Conservation (phyloP, 2,888 invertebrate genomes). For the Crioceris asparagi region DNA sequence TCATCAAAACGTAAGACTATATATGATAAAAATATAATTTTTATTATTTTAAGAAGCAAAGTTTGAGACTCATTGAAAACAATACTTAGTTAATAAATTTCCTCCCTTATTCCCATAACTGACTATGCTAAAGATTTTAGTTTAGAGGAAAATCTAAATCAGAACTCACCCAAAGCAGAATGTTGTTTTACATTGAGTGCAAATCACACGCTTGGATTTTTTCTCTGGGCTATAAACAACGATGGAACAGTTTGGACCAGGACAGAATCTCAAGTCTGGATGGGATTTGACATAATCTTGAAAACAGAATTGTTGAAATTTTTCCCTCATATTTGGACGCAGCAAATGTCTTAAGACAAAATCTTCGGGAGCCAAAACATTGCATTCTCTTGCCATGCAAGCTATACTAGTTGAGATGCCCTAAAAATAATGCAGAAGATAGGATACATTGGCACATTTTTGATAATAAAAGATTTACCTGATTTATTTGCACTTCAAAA, state of each 20-base stretch:
- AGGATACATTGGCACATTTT: too few relatives aligned
- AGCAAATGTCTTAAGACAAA: slow-evolving; percentile 80
- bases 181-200: slow-evolving; percentile 75
- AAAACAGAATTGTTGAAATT: slow-evolving; percentile 93
- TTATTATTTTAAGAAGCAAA: background rate
- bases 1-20: too few relatives aligned
- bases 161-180: slow-evolving; percentile 64
- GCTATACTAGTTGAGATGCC: slow-evolving; percentile 77
- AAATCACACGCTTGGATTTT: slow-evolving; percentile 77
- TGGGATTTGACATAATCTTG: slow-evolving; percentile 92
- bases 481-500: slow-evolving; percentile 91
- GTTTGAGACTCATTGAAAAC: too few relatives aligned
- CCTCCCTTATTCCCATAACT: too few relatives aligned
- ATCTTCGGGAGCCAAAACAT: slow-evolving; percentile 91
- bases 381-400: slow-evolving; percentile 95
- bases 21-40: too few relatives aligned
- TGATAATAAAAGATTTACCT: slow-evolving; percentile 46
- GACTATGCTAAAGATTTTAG: too few relatives aligned
- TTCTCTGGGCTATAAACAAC: slow-evolving; percentile 76
- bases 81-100: too few relatives aligned
- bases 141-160: too few relatives aligned
- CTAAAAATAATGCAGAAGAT: slow-evolving; percentile 28
- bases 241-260: slow-evolving; percentile 89
- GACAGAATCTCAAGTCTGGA: slow-evolving; percentile 85
- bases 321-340: slow-evolving; percentile 73